A percentile compares a stretch with the other conserved stretches of the same genome.
Conservation (phyloP, 2,888 invertebrate genomes). For the Diloba caeruleocephala region DNA sequence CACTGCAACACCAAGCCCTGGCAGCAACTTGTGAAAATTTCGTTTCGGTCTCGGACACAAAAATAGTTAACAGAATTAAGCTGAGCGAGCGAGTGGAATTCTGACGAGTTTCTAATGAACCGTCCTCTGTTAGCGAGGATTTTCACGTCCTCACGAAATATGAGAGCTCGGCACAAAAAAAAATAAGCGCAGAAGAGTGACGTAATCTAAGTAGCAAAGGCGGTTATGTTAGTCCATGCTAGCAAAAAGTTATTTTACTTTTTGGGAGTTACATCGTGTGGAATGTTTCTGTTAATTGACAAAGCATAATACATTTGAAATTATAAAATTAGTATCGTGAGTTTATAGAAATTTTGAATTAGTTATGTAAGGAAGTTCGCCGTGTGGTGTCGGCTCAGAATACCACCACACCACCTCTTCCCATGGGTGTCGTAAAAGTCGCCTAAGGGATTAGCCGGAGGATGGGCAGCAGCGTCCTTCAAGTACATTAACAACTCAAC, state of each 20-base stretch:
- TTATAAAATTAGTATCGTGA: too few species aligned
- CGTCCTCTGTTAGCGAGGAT: slow-evolving; percentile 55
- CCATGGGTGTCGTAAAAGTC: too few species aligned
- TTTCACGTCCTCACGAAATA: slow-evolving; percentile 56
- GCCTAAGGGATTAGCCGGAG: too few species aligned
- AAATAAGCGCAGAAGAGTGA: slow-evolving; percentile 49
- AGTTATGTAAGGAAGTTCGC: too few species aligned
- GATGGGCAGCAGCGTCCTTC: too few species aligned
- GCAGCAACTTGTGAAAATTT: slow-evolving; percentile 49
- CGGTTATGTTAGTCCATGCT: slow-evolving; percentile 16
- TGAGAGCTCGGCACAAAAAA: slow-evolving; percentile 60
- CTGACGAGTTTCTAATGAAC: slow-evolving; percentile 74
- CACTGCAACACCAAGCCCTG: slow-evolving; percentile 24
- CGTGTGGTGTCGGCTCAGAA: too few species aligned
- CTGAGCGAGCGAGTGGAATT: slow-evolving; percentile 68
- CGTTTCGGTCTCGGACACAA: slow-evolving; percentile 73
- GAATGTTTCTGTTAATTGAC: too few species aligned
- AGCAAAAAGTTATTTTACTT: slow-evolving; percentile 10
- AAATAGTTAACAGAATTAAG: slow-evolving; percentile 84
- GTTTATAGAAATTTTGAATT: too few species aligned
- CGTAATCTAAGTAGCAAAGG: slow-evolving; percentile 47
- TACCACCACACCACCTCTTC: too few species aligned
- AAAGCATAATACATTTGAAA: too few species aligned
- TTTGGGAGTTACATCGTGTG: slow-evolving; percentile 5
- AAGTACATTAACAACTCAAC: too few species aligned